Conservation (phyloP, 2,113 vertebrate species). For the Passer montanus region DNA sequence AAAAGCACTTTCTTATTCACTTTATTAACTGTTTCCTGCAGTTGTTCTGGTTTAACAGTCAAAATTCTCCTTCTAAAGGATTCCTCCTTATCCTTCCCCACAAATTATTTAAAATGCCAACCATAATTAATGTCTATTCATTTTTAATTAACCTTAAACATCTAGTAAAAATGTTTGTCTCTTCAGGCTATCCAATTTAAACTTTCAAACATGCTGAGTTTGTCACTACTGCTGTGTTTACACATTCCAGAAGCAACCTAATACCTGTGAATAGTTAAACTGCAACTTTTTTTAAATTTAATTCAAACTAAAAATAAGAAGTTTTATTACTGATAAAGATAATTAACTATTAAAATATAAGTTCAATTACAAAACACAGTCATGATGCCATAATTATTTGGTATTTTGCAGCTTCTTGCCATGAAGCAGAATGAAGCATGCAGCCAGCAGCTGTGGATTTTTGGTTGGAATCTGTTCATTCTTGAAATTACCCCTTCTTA, state of each 20-base stretch:
- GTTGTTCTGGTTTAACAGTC: not conserved
- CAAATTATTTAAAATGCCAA: conserved; percentile 26
- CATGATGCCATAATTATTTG: not conserved
- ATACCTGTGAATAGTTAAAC: not conserved
- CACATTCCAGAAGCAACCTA: not conserved
- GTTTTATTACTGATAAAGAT: not conserved
- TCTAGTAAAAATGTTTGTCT: not conserved
- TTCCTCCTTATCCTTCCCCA: conserved; percentile 5
- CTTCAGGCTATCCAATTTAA: conserved; percentile 42
- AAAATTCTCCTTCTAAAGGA: not conserved
- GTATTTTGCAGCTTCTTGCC: not conserved
- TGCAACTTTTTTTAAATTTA: not conserved
- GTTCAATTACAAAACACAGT: not conserved
- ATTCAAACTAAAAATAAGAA: not conserved
- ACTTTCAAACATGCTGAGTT: not conserved
- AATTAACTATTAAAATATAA: not conserved
- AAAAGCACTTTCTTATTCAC: not conserved
- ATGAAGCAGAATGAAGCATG: not conserved
- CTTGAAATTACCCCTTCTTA: not conserved
- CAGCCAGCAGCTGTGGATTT: not conserved
- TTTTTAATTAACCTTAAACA: conserved; percentile 60
- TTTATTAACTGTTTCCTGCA: not conserved
- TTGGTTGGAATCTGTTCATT: not conserved
- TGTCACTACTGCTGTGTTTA: not conserved
- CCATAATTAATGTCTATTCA: conserved; percentile 46